A percentile compares a stretch with the other conserved stretches of the same genome.
Conservation (phyloP, 2,113 vertebrate genomes). For the Pedetes capensis region DNA sequence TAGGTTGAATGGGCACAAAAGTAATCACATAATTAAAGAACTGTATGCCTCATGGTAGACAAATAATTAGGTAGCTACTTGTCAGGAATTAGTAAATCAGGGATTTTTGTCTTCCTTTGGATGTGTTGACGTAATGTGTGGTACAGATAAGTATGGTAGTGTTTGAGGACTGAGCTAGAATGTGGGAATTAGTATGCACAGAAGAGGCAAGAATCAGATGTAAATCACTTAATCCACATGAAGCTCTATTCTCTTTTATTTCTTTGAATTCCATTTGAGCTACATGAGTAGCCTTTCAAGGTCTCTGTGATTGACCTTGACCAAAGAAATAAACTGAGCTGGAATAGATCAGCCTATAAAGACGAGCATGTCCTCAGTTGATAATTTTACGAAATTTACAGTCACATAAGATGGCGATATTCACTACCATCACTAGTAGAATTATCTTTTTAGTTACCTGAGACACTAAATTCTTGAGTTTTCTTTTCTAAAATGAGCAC, state of each 20-base stretch:
- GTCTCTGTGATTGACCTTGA: background rate
- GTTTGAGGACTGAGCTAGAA: background rate
- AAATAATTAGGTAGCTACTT: background rate
- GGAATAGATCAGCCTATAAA: background rate
- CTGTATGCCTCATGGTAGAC: background rate
- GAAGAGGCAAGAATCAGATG: background rate
- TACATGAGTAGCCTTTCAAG: background rate
- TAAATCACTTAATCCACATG: background rate
- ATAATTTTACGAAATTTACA: background rate
- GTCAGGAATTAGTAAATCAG: background rate
- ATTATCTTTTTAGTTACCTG: background rate
- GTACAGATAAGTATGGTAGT: background rate
- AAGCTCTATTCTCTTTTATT: background rate
- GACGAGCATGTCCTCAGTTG: background rate
- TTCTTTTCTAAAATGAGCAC: background rate
- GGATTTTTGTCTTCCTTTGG: background rate
- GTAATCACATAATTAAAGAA: background rate
- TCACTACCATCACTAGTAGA: background rate
- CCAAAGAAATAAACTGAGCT: background rate
- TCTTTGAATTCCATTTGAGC: conserved; percentile 13
- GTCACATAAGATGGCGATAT: background rate
- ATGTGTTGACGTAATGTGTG: background rate
- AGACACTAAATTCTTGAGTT: background rate
- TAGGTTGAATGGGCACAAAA: background rate
- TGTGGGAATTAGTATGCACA: background rate